Conservation (phyloP, 2,113 vertebrate genomes). For the Malurus cyaneus region DNA sequence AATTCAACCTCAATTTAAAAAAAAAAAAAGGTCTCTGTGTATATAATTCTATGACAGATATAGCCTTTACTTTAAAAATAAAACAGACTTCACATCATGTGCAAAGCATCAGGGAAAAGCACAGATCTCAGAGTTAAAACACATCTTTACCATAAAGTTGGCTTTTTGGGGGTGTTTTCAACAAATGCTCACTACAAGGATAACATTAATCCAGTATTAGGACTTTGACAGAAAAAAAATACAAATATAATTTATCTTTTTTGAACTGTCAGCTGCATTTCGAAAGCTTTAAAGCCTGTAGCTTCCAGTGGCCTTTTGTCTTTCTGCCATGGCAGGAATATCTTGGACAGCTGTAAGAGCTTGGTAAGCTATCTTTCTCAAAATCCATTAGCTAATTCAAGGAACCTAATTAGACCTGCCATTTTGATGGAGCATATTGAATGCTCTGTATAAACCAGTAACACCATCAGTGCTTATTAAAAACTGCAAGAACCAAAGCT, state of each 20-base stretch:
- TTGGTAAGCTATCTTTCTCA: slow-evolving; percentile 83
- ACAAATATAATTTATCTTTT: slow-evolving; percentile 77
- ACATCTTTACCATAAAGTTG: slow-evolving; percentile 57
- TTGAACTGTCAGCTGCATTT: slow-evolving; percentile 80
- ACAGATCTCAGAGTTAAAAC: slow-evolving; percentile 66
- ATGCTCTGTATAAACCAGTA: slow-evolving; percentile 85
- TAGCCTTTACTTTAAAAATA: neutral
- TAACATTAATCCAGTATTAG: slow-evolving; percentile 74
- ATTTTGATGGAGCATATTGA: slow-evolving; percentile 90
- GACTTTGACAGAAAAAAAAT: slow-evolving; percentile 75
- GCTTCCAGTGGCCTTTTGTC: slow-evolving; percentile 80
- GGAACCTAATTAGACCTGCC: slow-evolving; percentile 94
- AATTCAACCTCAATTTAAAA: neutral
- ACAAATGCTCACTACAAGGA: slow-evolving; percentile 70
- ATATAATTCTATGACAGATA: slow-evolving; percentile 1
- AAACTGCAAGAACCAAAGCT: slow-evolving; percentile 77
- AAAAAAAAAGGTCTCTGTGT: neutral
- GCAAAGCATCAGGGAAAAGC: slow-evolving; percentile 51
- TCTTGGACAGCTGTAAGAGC: slow-evolving; percentile 84
- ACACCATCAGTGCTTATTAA: slow-evolving; percentile 97
- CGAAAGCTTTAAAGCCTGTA: slow-evolving; percentile 75
- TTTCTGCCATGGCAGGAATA: slow-evolving; percentile 78
- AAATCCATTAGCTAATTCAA: slow-evolving; percentile 95
- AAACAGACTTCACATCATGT: slow-evolving; percentile 32
- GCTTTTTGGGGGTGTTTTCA: slow-evolving; percentile 42